Conservation (phyloP, 2,797 vertebrate species). For the Gobio occitaniae region DNA sequence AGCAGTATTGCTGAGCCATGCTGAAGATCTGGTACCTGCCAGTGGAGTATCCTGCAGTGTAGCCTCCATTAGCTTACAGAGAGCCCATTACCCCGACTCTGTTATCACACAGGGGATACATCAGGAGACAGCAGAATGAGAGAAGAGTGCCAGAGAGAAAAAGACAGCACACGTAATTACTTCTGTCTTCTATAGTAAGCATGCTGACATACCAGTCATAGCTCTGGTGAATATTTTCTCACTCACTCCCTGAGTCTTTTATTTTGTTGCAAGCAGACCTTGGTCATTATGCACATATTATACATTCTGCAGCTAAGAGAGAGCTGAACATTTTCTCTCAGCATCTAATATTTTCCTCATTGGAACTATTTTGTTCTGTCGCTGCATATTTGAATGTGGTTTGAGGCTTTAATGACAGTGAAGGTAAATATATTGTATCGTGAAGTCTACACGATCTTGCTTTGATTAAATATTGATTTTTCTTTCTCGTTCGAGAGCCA, state of each 20-base stretch:
- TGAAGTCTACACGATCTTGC: slow-evolving; percentile 73
- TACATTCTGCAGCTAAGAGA: not conserved
- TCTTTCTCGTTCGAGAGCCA: slow-evolving; percentile 72
- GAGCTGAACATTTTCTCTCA: not conserved
- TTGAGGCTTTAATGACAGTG: slow-evolving; percentile 47
- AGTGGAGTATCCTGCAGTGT: slow-evolving; percentile 42
- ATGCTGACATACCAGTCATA: slow-evolving; percentile 27
- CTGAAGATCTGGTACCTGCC: slow-evolving; percentile 25
- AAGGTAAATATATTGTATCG: slow-evolving; percentile 69
- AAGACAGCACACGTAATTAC: slow-evolving; percentile 46
- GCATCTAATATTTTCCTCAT: slow-evolving; percentile 2
- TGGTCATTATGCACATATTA: slow-evolving; percentile 31
- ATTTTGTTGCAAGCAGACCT: slow-evolving; percentile 13
- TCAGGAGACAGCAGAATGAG: slow-evolving; percentile 31
- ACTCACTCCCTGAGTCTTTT: slow-evolving; percentile 5
- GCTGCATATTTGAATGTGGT: slow-evolving; percentile 37
- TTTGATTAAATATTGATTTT: slow-evolving; percentile 85
- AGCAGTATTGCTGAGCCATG: not conserved
- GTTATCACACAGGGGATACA: slow-evolving; percentile 47
- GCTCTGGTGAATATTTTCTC: slow-evolving; percentile 40
- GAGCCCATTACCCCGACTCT: slow-evolving; percentile 49
- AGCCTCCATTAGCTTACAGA: slow-evolving; percentile 48
- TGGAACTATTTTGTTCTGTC: slow-evolving; percentile 21
- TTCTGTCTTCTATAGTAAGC: slow-evolving; percentile 36
- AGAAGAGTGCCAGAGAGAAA: slow-evolving; percentile 13